Evolutionary conservation across 2,113 vertebrate genomes (phyloP), one percentile per base, ranked within the genome.

Genomic region (Pycnonotus jocosus): DNA sequence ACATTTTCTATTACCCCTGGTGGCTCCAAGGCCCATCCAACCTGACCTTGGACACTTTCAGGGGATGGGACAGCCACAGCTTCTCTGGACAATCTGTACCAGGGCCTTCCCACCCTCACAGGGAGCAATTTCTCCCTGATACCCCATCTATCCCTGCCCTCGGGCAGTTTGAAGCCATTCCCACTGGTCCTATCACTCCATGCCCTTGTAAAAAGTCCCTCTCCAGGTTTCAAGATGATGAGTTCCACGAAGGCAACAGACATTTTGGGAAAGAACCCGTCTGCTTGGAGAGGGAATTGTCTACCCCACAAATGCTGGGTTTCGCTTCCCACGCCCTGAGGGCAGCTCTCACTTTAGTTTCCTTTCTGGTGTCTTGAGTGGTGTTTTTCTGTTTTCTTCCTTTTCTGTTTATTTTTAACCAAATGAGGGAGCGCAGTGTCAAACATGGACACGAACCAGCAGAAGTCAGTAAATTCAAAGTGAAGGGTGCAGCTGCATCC

Each of bases 381-480:
- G 40, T 30, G 22, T 81, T 96, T 91, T 71, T 66, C 28, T 82
- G 56, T 54, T 69, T 89, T 90, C 69, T 90, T 76, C 92, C 65
- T 57, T 88, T 88, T 79, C 51, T 79, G 22, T 86, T 90, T 86
- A 76, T 95, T 91, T 94, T 81, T 84, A 96, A 96, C 87, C 82
- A 88, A 95, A 90, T 45, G 72, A 84, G 65, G 82, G 93, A 95
- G 85, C 13, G 24, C 62, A 5, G 78, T 92, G 71, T 89, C 86
- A 91, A 38, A 86, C 40, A 15, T 58, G 90, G 90, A 56, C 45
- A 20, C 21, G 38, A 82, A 88, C 93, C 73, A 84, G 86, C 87
- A 61, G 10, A 42, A 92, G 92, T 86, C 83, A 44, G 93, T 93
- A 89, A 80, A 89, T 90, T 72, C 58, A 27, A 97, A 93, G 89